Evolutionary conservation across 2,113 vertebrate species (phyloP).

Genomic region (Clinocottus analis): DNA sequence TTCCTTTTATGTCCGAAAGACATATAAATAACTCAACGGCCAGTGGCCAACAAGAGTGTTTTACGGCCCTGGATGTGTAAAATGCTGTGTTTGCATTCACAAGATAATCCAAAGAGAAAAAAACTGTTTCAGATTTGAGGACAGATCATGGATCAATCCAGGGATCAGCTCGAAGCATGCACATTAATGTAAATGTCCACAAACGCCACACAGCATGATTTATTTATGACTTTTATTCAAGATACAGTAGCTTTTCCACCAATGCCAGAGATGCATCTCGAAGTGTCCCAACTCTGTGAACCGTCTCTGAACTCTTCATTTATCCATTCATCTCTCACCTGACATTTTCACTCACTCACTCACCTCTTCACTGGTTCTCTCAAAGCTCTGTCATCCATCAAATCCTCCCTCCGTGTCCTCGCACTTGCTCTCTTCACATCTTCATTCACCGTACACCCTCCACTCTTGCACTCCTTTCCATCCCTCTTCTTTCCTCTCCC

Average conservation of each 20-base stretch:
- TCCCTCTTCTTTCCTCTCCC: conserved; percentile 10
- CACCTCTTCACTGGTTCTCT: conserved; percentile 28
- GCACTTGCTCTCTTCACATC: conserved; percentile 29
- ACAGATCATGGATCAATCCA: conserved; percentile 30
- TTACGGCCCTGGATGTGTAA: conserved; percentile 31
- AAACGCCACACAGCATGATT: neutral
- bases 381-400: conserved; percentile 42
- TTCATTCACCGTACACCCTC: conserved; percentile 47
- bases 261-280: neutral
- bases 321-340: conserved; percentile 30
- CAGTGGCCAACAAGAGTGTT: conserved; percentile 20
- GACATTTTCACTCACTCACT: conserved; percentile 55
- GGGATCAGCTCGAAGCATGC: conserved; percentile 8
- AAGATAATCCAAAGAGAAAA: conserved; percentile 30
- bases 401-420: neutral
- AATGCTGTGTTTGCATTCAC: conserved; percentile 45
- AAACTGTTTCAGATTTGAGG: conserved; percentile 41
- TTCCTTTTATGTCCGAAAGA: conserved; percentile 21
- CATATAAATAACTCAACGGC: conserved; percentile 37
- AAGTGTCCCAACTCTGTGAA: neutral
- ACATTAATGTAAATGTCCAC: neutral
- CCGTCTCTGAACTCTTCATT: conserved; percentile 10
- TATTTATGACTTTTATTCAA: neutral
- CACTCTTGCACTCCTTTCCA: conserved; percentile 2
- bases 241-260: neutral